A percentile compares a stretch with the other conserved stretches of the same genome.
Evolutionary conservation across 2,797 vertebrate genomes (phyloP).

Genomic region (Eutrigla gurnardus): DNA sequence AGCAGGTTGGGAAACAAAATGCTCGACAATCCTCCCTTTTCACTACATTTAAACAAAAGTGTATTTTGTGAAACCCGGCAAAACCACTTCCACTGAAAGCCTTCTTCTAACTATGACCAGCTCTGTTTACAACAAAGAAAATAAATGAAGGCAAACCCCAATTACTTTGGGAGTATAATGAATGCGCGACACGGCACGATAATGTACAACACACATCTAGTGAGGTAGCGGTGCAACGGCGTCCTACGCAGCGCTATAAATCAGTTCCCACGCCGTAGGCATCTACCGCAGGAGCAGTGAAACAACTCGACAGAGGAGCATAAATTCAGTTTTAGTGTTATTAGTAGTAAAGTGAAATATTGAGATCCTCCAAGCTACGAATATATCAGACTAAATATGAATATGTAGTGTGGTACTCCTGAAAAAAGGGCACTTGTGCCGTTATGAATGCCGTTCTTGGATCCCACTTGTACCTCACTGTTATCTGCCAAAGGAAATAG

Average conservation of each 20-base stretch:
- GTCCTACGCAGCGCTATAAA: constrained; percentile 51
- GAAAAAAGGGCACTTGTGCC: constrained; percentile 4
- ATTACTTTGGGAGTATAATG: constrained; percentile 39
- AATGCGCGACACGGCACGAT: constrained; percentile 31
- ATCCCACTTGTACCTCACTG: constrained; percentile 4
- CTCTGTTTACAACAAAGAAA: constrained; percentile 3
- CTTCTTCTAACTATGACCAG: not conserved
- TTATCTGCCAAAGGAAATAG: constrained; percentile 26
- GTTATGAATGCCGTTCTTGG: constrained; percentile 3
- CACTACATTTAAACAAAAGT: not conserved
- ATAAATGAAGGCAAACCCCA: constrained; percentile 33
- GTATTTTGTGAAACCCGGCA: constrained; percentile 5
- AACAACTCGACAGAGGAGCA: constrained; percentile 47
- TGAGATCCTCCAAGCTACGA: constrained; percentile 40
- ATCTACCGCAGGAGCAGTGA: constrained; percentile 33
- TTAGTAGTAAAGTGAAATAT: constrained; percentile 60
- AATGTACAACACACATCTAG: constrained; percentile 44
- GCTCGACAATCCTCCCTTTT: not conserved
- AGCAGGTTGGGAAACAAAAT: not conserved
- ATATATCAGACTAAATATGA: constrained; percentile 53
- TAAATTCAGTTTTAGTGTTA: constrained; percentile 63
- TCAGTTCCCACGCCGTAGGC: constrained; percentile 43
- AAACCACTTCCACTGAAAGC: not conserved
- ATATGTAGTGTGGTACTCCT: constrained; percentile 20
- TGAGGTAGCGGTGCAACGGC: constrained; percentile 17